These are phyloP conservation scores for Leucopsar rothschildi DNA, from an alignment of 2,113 vertebrate species.

Conservation along the genomic window DNA sequence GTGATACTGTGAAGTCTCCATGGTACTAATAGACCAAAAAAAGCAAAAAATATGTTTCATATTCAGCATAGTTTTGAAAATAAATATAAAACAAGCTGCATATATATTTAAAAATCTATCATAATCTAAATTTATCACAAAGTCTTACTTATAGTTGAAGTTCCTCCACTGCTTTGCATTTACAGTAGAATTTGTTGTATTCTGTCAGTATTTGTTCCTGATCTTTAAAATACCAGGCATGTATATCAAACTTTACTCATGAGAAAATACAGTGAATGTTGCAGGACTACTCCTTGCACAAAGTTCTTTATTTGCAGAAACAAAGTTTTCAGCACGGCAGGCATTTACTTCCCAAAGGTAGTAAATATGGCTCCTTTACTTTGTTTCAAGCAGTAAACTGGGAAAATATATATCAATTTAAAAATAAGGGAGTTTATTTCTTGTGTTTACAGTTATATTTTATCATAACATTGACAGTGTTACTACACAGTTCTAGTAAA, in stretches of 20 bases:
- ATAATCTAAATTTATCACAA: background rate
- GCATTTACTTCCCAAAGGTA: background rate
- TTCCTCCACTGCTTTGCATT: background rate
- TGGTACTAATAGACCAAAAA: constrained; percentile 64
- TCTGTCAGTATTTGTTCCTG: background rate
- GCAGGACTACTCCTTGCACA: background rate
- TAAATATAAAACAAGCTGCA: background rate
- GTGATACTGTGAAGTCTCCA: constrained; percentile 83
- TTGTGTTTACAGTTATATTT: background rate
- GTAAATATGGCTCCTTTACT: background rate
- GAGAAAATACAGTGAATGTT: background rate
- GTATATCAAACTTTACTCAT: background rate
- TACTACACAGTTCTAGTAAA: background rate
- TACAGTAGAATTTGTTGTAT: background rate
- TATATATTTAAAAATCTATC: background rate
- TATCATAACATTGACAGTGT: background rate
- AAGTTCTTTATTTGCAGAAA: background rate
- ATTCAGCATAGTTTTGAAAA: background rate
- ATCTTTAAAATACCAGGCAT: background rate
- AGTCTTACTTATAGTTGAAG: background rate
- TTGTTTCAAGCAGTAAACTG: background rate
- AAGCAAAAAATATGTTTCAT: background rate
- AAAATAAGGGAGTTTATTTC: background rate
- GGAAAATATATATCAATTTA: background rate
- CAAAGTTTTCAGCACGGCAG: background rate